Evolutionary conservation across 2,797 vertebrate species (phyloP), one percentile per base, ranked within the genome.

Genomic region (Microctenopoma lineatum): DNA sequence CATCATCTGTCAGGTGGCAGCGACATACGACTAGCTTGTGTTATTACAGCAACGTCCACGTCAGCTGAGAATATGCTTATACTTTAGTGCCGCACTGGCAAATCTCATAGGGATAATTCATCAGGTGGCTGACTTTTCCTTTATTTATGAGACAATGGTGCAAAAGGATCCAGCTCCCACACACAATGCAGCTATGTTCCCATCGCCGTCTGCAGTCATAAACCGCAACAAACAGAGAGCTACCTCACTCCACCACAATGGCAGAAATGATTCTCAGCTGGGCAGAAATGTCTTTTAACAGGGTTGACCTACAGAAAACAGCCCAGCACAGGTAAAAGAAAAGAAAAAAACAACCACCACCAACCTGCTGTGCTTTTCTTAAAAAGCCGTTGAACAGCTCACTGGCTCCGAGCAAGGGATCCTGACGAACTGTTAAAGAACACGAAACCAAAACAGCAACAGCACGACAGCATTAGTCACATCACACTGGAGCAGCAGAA

Each of bases 331-430:
- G 57, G 61, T 39, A 38, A 25, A 1, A 42, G 13, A 15, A 41
- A 11, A 15, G 2, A 13, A 1, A 16, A 6, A 7, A 66, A 11
- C 1, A 15, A n/a, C 4, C 0, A n/a, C 4, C 0, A 70, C 91
- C 66, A 70, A 99, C 98, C 96, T 99, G 98, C 87, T 99, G 98
- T 45, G 98, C 96, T 90, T 96, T 97, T 76, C 98, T 95, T 74
- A 99, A 88, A 84, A 99, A 99, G 89, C 97, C 96, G 91, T 99
- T 99, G 91, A 99, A 99, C 82, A 94, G 92, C 84, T 99, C 97
- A 0, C 97, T 98, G 89, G 94, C 85, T 80, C 98, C 98, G 50
- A 99, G 95, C 27, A 93, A 82, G 0, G 96, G 95, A 87, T 99
- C 98, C 92, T 99, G 98, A 41, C 97, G 95, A 75, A 99, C 97